Base-by-base conservation (phyloP, 2,113 vertebrate genomes). In the Neolamprologus sp. region DNA sequence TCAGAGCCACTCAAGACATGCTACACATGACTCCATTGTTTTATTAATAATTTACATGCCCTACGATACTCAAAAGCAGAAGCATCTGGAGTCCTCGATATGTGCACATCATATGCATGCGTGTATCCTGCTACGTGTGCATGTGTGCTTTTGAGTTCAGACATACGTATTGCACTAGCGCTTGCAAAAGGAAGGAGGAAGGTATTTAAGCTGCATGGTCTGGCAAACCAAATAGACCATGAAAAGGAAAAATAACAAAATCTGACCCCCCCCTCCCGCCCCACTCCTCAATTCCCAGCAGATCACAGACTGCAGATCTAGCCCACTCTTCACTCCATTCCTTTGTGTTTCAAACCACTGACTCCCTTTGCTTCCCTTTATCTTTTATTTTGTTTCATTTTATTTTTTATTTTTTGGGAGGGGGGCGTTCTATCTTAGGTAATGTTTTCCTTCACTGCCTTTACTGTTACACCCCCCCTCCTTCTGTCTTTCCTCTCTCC, bases 201-300 rank as follows among this genome's bases (percentile, higher is more conserved):
- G 78, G 85, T 86, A 89, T 93, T 94, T 93, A 87, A 91, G 90
- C 83, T 83, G 75, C 91, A 89, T 90, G 91, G 89, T 88, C 92
- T 92, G 83, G 89, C 89, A 93, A 92, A 92, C 89, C 85, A 95
- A 95, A 94, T 91, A 92, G 92, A 94, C 94, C 92, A 94, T 93
- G 91, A 95, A 94, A 93, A 85, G 90, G 88, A 92, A 89, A 95
- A 95, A 94, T 89, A 94, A 93, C 86, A 87, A 90, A 91, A 93
- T 92, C 73, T 86, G 82, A 81, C 89, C 89, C 85, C 85, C 45
- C 11, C 16, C 12, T 3, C 9, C 33, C 35, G 2, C 58, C 28
- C 63, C 51, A 65, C 83, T 85, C 68, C 82, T 57, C 73, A 84
- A 80, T 85, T 92, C 92, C 91, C 84, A 35, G 75, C 19, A 58